phyloP scores from a whole-genome alignment of 2,888 invertebrate genomes.

The Himalopsyche anomala region DNA sequence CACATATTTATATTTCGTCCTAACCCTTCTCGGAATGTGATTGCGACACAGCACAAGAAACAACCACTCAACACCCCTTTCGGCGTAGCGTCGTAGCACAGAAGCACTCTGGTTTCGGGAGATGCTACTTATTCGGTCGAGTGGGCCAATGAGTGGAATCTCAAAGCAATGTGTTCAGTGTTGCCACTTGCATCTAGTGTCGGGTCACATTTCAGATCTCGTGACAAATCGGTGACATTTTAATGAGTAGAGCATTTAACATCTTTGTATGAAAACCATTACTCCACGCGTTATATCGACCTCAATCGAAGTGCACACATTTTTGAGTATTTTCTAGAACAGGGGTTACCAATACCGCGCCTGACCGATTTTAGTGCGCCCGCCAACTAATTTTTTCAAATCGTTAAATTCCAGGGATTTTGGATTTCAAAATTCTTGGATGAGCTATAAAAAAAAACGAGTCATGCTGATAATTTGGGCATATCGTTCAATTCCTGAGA shows the following conservation, averaged over 20 bases:
- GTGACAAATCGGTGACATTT: slow-evolving; percentile 7
- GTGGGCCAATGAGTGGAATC: slow-evolving; percentile 52
- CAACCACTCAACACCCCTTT: slow-evolving; percentile 52
- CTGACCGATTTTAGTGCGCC: too few species aligned
- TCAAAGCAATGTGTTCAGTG: not conserved
- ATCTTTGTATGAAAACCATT: too few species aligned
- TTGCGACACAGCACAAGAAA: slow-evolving; percentile 48
- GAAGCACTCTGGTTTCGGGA: slow-evolving; percentile 32
- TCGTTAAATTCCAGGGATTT: too few species aligned
- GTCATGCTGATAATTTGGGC: too few species aligned
- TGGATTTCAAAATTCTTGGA: too few species aligned
- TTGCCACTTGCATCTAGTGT: slow-evolving; percentile 17
- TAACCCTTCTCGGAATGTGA: slow-evolving; percentile 46
- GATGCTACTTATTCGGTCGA: slow-evolving; percentile 47
- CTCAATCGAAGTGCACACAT: too few species aligned
- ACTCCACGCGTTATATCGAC: too few species aligned
- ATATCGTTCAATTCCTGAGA: too few species aligned
- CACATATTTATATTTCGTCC: slow-evolving; percentile 38
- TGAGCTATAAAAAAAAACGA: too few species aligned
- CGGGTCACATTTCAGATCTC: slow-evolving; percentile 7
- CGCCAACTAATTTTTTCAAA: too few species aligned
- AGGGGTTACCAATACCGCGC: too few species aligned
- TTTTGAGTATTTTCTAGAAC: too few species aligned
- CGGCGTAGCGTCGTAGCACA: slow-evolving; percentile 13
- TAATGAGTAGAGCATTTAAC: not conserved